These are phyloP conservation scores for Campaea margaritaria DNA, from an alignment of 2,888 invertebrate species.

Conservation along the genomic window DNA sequence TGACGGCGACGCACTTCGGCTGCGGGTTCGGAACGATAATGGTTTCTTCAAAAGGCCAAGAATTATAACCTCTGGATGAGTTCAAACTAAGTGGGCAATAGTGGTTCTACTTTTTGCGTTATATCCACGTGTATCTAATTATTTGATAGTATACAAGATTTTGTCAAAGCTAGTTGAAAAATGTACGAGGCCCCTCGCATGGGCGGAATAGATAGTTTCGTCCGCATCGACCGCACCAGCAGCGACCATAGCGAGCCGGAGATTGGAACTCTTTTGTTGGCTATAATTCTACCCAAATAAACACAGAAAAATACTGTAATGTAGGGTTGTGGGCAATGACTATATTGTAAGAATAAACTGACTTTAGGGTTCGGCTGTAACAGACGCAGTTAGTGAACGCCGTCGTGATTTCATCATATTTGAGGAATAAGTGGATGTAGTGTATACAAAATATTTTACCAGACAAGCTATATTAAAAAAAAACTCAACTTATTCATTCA, in stretches of 20 bases:
- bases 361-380: too few species aligned
- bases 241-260: constrained; percentile 3
- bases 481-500: too few species aligned
- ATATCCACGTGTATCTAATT: not conserved
- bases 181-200: constrained; percentile 12
- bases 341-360: too few species aligned
- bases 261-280: constrained; percentile 16
- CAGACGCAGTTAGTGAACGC: too few species aligned
- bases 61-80: not conserved
- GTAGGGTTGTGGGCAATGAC: not conserved
- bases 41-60: constrained; percentile 15
- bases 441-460: too few species aligned
- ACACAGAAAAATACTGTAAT: constrained; percentile 1
- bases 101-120: too few species aligned
- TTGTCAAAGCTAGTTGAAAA: constrained; percentile 9
- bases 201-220: constrained; percentile 6
- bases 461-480: too few species aligned
- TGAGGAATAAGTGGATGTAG: too few species aligned
- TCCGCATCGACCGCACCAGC: not conserved
- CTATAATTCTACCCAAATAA: constrained; percentile 6
- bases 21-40: constrained; percentile 27
- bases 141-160: not conserved
- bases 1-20: constrained; percentile 34
- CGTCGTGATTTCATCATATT: too few species aligned
- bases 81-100: too few species aligned